Base-by-base conservation (phyloP, 2,113 vertebrate species). In the Tautogolabrus adspersus region DNA sequence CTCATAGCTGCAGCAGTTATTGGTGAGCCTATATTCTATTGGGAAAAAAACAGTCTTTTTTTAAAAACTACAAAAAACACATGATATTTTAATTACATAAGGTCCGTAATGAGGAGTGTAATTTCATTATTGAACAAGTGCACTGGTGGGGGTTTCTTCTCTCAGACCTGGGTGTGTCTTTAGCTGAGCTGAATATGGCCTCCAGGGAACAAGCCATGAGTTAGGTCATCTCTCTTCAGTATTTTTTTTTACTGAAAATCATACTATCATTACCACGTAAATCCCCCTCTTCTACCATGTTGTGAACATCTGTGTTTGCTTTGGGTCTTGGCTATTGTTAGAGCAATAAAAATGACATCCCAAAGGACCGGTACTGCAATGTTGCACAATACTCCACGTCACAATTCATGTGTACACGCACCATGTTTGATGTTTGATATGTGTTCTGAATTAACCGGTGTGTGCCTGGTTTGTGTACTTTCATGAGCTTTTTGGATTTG, bases 91-190 rank as follows among this genome's bases (percentile, higher is more conserved):
- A 49, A 61, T 84, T 60, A 71, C 7, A 10, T 59, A 9, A 2
- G 56, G 30, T 30, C 18, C 49, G 51, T 67, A 76, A 68, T 58
- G 13, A 76, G 59, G 57, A 85, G 49, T 73, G 73, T 80, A 61
- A 82, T 79, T 87, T 51, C 44, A 66, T 71, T 80, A 70, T 54
- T 88, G 83, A 87, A 91, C 91, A 94, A 94, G 93, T 94, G 92
- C 83, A 90, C 42, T 67, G 80, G 82, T 68, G 85, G 78, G 59
- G 79, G 37, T 68, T 87, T 77, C 57, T 86, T 57, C 77, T 85
- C 74, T 82, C 88, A 88, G 89, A 86, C 82, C 74, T 90, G 94
- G 94, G 94, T 93, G 94, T 95, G 94, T 85, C 93, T 81, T 82
- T 86, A 82, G 84, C 88, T 86, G 54, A 88, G 78, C 83, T 85